Evolutionary conservation across 2,797 vertebrate species (phyloP).

Genomic region (Austrolebias charrua): DNA sequence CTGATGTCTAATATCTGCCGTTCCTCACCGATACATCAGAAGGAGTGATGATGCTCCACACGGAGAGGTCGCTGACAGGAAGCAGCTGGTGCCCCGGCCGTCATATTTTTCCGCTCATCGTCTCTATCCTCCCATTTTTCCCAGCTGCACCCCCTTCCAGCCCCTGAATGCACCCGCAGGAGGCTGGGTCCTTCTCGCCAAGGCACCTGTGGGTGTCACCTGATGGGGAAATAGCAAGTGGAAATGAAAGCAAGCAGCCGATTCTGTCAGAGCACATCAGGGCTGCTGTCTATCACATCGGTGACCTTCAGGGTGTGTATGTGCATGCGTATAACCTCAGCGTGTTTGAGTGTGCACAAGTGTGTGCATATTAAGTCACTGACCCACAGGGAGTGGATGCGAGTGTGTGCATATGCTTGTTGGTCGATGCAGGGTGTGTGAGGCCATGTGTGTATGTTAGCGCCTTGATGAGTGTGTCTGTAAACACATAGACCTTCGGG

Average conservation of each 20-base stretch:
- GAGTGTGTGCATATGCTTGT: constrained; percentile 70
- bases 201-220: constrained; percentile 83
- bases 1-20: constrained; percentile 38
- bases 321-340: constrained; percentile 45
- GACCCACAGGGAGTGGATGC: constrained; percentile 70
- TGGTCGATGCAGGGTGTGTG: constrained; percentile 67
- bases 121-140: constrained; percentile 42
- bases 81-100: constrained; percentile 70
- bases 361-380: constrained; percentile 70
- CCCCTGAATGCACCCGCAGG: constrained; percentile 57
- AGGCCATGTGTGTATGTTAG: constrained; percentile 70
- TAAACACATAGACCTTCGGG: constrained; percentile 70
- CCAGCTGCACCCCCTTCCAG: constrained; percentile 48
- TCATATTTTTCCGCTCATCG: constrained; percentile 35
- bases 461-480: constrained; percentile 67
- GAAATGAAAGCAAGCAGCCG: constrained; percentile 82
- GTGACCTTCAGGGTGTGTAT: constrained; percentile 70
- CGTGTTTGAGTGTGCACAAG: constrained; percentile 63
- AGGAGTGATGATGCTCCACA: constrained; percentile 35
- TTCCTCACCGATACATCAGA: constrained; percentile 24
- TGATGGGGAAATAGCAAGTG: constrained; percentile 76
- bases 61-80: constrained; percentile 57
- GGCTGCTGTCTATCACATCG: constrained; percentile 74
- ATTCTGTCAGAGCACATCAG: constrained; percentile 79
- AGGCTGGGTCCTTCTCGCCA: constrained; percentile 61